phyloP scores from a whole-genome alignment of 2,113 vertebrate genomes.

The Chaenogobius annularis region DNA sequence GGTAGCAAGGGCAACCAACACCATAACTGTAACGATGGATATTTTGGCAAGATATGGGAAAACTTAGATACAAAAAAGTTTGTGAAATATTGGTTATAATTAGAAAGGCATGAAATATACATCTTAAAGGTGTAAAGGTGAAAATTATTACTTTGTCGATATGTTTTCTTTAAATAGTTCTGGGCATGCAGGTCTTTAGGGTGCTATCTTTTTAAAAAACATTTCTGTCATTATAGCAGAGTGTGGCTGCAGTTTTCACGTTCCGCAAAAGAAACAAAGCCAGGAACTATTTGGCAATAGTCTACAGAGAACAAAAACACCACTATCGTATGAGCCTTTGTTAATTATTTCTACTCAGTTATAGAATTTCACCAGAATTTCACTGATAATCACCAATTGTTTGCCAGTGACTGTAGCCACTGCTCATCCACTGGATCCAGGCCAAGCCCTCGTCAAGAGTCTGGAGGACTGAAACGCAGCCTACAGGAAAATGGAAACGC shows the following conservation, averaged over 20 bases:
- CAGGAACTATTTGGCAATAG: not conserved
- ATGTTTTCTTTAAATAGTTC: too few relatives aligned
- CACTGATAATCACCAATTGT: slow-evolving; percentile 15
- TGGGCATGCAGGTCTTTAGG: not conserved
- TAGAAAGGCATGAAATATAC: too few relatives aligned
- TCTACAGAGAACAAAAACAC: not conserved
- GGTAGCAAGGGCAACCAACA: not conserved
- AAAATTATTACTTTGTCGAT: too few relatives aligned
- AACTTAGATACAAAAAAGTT: too few relatives aligned
- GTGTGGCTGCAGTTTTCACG: not conserved
- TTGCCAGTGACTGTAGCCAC: slow-evolving; percentile 9
- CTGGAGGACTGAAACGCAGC: slow-evolving; percentile 14
- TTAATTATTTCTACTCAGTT: not conserved
- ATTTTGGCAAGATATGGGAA: too few relatives aligned
- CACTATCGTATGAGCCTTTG: not conserved
- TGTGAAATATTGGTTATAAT: too few relatives aligned
- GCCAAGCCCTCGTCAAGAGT: slow-evolving; percentile 34
- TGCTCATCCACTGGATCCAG: slow-evolving; percentile 26
- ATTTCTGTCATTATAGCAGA: not conserved
- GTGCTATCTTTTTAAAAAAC: not conserved
- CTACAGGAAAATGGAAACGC: slow-evolving; percentile 33
- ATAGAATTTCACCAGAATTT: not conserved
- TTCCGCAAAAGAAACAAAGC: not conserved
- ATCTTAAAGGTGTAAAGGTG: too few relatives aligned
- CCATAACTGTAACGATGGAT: too few relatives aligned